Evolutionary conservation across 1,140 invertebrate species (phyloP).

Genomic region (Leptinotarsa lineolata): DNA sequence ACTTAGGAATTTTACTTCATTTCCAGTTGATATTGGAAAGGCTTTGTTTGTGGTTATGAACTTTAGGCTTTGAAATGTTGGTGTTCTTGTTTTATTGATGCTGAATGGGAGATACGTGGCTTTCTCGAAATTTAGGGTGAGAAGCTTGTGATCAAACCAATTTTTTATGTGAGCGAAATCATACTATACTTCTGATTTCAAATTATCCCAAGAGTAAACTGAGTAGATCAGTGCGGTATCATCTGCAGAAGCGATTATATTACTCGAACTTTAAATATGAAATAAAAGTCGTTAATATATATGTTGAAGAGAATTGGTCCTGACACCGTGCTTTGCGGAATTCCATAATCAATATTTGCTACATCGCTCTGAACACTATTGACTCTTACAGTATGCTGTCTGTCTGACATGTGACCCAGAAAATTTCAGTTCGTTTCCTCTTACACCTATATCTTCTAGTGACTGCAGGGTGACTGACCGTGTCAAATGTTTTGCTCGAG

Average conservation of each 20-base stretch:
- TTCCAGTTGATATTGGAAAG: too few species aligned
- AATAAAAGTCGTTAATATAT: slow-evolving; percentile 7
- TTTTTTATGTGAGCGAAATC: too few species aligned
- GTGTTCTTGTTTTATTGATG: too few species aligned
- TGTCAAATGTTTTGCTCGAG: slow-evolving; percentile 17
- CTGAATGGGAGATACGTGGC: too few species aligned
- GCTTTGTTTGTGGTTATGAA: too few species aligned
- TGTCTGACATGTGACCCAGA: background rate
- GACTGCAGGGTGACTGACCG: slow-evolving; percentile 14
- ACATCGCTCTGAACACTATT: slow-evolving; percentile 12
- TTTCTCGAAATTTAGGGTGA: too few species aligned
- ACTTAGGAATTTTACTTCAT: too few species aligned
- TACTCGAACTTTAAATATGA: slow-evolving; percentile 1
- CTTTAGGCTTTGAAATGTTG: too few species aligned
- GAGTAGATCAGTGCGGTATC: slow-evolving; percentile 13
- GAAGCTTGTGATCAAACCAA: too few species aligned
- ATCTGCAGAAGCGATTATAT: slow-evolving; percentile 5
- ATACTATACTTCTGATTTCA: too few species aligned
- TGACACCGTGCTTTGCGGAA: slow-evolving; percentile 12
- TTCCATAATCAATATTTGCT: background rate
- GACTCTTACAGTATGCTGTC: slow-evolving; percentile 14
- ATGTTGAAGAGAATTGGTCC: slow-evolving; percentile 14
- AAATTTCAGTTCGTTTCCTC: slow-evolving; percentile 15
- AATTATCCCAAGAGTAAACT: background rate
- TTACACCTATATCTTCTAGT: slow-evolving; percentile 13